Percentiles rank a stretch among this genome's conserved stretches.
Conservation (phyloP, 2,888 invertebrate genomes). For the Polydrusus tereticollis region DNA sequence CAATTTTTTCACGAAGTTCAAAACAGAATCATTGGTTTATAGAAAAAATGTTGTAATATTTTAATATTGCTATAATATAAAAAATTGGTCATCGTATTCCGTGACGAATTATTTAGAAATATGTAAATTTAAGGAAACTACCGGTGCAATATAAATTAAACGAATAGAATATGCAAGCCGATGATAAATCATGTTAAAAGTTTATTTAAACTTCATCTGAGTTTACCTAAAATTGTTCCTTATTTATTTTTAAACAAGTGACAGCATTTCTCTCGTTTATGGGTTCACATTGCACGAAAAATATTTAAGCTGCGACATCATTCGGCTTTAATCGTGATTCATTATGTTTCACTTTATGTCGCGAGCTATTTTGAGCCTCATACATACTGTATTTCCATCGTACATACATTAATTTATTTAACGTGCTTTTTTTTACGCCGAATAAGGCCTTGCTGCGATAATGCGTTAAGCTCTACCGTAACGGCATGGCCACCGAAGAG, state of each 20-base stretch:
- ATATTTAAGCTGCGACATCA: conserved; percentile 35
- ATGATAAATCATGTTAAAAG: not conserved
- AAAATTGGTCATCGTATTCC: too few relatives aligned
- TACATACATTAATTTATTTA: conserved; percentile 14
- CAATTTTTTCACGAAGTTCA: too few relatives aligned
- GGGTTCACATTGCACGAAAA: conserved; percentile 8
- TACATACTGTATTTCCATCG: conserved; percentile 20
- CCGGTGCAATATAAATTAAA: not conserved
- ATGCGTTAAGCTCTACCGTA: not conserved
- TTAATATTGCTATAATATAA: too few relatives aligned
- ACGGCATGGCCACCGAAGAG: not conserved
- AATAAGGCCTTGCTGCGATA: not conserved
- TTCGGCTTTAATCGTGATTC: conserved; percentile 36
- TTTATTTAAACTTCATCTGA: too few relatives aligned
- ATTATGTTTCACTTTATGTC: conserved; percentile 31
- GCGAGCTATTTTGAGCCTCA: conserved; percentile 23
- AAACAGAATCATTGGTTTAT: too few relatives aligned
- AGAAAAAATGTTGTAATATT: too few relatives aligned
- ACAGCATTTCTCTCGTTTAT: conserved; percentile 27
- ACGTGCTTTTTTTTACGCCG: not conserved
- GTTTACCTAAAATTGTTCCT: not conserved
- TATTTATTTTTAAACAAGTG: conserved; percentile 37
- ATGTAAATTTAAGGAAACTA: not conserved
- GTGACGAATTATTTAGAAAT: not conserved
- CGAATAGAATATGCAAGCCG: not conserved